phyloP scores from a whole-genome alignment of 2,797 vertebrate genomes.

The Zenarchopterus dispar region DNA sequence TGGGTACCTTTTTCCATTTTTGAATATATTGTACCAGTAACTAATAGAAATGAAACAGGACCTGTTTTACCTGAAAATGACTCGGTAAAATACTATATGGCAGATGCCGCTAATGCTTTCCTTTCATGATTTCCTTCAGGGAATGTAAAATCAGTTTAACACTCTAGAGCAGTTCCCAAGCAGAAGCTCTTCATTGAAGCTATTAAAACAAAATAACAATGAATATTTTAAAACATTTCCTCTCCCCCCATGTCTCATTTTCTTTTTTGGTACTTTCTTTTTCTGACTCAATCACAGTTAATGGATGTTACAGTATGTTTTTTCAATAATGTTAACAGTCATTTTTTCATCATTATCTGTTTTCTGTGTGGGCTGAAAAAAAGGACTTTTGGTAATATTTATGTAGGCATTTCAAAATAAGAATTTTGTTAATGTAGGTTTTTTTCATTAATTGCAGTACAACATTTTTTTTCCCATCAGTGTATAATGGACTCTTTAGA shows the following conservation, averaged over 20 bases:
- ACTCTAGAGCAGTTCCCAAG: conserved; percentile 17
- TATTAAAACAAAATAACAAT: conserved; percentile 17
- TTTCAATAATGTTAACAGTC: neutral
- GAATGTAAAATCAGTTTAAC: conserved; percentile 12
- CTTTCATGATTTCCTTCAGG: conserved; percentile 16
- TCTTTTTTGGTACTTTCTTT: neutral
- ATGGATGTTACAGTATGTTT: neutral
- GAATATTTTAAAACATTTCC: conserved; percentile 20
- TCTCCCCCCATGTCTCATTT: neutral
- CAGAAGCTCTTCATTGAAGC: conserved; percentile 7
- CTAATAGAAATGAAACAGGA: conserved; percentile 1
- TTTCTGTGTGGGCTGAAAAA: neutral
- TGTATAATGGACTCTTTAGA: conserved; percentile 7
- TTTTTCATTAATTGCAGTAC: no score
- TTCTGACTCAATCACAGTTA: conserved; percentile 8
- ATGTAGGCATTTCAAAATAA: neutral
- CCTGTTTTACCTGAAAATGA: conserved; percentile 1
- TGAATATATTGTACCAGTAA: neutral
- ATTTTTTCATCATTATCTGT: no score
- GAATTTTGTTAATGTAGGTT: no score
- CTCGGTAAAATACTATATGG: neutral
- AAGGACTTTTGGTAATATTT: no score
- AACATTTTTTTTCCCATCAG: neutral
- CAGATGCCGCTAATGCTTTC: conserved; percentile 8
- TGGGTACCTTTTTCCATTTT: neutral